Evolutionary conservation across 2,797 vertebrate genomes (phyloP).

Genomic region (Gallinago stenura): DNA sequence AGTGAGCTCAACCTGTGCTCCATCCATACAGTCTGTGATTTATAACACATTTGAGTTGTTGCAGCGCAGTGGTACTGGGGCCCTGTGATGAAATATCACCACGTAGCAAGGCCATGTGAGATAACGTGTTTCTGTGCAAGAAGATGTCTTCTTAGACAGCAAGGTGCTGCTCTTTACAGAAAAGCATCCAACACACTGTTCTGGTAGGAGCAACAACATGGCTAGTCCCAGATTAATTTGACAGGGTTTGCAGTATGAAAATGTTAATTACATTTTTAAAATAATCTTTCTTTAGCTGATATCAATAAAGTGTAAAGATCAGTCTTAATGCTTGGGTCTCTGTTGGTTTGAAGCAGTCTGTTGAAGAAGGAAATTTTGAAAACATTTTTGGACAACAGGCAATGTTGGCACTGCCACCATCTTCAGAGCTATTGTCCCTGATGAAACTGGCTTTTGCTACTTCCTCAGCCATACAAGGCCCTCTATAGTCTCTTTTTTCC

Average conservation of each 20-base stretch:
- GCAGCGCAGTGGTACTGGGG: background rate
- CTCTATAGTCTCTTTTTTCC: background rate
- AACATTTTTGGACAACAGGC: constrained; percentile 31
- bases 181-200: background rate
- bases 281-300: background rate
- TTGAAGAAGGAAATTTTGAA: background rate
- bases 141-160: background rate
- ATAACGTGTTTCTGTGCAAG: background rate
- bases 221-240: background rate
- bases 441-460: constrained; percentile 47
- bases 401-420: background rate
- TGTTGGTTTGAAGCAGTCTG: background rate
- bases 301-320: background rate
- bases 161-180: background rate
- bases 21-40: too few relatives aligned
- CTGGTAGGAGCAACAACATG: background rate
- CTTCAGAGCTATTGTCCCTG: background rate
- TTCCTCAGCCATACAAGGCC: constrained; percentile 48
- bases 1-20: background rate
- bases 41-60: background rate
- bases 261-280: background rate
- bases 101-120: background rate
- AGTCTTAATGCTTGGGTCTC: background rate
- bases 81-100: background rate
- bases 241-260: background rate